Percentiles rank a stretch among this genome's conserved stretches.
These are phyloP conservation scores for Cantharis flavilabris DNA, from an alignment of 2,888 invertebrate genomes.

Conservation along the genomic window DNA sequence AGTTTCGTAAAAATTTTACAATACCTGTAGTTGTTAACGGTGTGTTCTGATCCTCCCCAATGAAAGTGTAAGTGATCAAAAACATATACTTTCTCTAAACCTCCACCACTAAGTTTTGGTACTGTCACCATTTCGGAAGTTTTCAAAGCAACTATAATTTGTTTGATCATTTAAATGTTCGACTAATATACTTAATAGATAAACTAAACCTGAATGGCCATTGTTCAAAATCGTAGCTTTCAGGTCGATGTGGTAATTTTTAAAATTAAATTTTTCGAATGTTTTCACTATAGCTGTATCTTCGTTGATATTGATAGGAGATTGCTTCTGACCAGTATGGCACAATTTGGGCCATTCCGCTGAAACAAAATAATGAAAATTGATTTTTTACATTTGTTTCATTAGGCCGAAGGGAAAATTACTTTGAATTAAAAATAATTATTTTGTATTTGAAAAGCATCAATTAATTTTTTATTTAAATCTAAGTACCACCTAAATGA, in stretches of 20 bases:
- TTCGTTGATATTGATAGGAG: constrained; percentile 74
- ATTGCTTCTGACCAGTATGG: constrained; percentile 66
- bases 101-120: constrained; percentile 61
- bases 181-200: not conserved
- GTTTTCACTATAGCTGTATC: constrained; percentile 59
- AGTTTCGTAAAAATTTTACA: not conserved
- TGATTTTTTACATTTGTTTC: not conserved
- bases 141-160: constrained; percentile 47
- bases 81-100: constrained; percentile 61
- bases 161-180: not conserved
- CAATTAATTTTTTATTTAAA: no score
- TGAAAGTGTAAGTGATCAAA: constrained; percentile 82
- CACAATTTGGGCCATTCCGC: constrained; percentile 70
- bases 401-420: no score
- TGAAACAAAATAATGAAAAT: constrained; percentile 27
- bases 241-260: constrained; percentile 60
- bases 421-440: no score
- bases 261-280: constrained; percentile 60
- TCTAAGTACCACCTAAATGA: not conserved
- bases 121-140: constrained; percentile 37
- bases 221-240: constrained; percentile 64
- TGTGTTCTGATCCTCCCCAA: constrained; percentile 83
- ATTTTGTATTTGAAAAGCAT: no score
- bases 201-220: constrained; percentile 67
- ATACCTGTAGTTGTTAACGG: constrained; percentile 63